Percentiles rank a stretch among this genome's conserved stretches.
Evolutionary conservation across 2,113 vertebrate species (phyloP).

Genomic region (Ciconia stormi): DNA sequence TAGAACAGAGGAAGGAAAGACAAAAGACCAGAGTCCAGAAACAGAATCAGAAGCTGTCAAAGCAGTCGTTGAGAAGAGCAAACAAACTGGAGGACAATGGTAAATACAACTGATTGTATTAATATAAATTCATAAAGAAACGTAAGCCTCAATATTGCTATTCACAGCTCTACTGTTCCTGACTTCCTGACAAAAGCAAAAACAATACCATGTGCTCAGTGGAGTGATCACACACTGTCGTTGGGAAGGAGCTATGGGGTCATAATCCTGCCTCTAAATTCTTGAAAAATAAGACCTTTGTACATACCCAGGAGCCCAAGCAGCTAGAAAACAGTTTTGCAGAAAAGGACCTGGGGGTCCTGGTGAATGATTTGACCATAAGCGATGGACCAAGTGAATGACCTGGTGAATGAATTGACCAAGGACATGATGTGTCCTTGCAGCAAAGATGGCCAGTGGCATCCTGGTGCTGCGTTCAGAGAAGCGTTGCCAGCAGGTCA

Average conservation of each 20-base stretch:
- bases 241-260: not conserved
- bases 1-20: not conserved
- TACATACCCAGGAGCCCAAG: not conserved
- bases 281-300: not conserved
- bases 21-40: not conserved
- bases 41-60: not conserved
- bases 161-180: not conserved
- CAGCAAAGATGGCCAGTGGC: not conserved
- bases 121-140: not conserved
- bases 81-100: constrained; percentile 34
- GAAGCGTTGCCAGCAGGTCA: not conserved
- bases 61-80: not conserved
- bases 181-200: not conserved
- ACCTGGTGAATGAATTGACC: too few relatives aligned
- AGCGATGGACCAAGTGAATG: not conserved
- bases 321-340: not conserved
- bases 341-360: not conserved
- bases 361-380: not conserved
- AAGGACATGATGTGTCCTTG: not conserved
- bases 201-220: not conserved
- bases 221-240: not conserved
- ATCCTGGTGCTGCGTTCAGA: not conserved
- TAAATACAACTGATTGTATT: constrained; percentile 16
- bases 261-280: not conserved
- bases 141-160: not conserved